A percentile compares a stretch with the other conserved stretches of the same genome.
Evolutionary conservation across 2,797 vertebrate genomes (phyloP).

Genomic region (Enteromius argenteus): DNA sequence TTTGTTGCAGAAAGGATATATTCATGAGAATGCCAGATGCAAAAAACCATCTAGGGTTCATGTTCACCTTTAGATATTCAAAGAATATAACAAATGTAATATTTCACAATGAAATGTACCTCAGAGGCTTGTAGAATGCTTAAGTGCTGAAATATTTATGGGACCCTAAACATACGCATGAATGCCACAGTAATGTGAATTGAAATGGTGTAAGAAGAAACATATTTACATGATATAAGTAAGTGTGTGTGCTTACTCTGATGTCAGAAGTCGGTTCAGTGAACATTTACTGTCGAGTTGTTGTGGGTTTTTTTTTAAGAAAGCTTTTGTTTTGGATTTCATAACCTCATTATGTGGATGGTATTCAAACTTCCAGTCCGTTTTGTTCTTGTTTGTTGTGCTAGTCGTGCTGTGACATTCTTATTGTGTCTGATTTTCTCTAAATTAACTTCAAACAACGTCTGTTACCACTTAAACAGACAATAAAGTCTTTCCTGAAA

Average conservation of each 20-base stretch:
- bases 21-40: conserved; percentile 20
- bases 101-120: conserved; percentile 1
- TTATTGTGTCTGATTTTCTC: conserved; percentile 44
- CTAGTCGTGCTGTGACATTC: conserved; percentile 49
- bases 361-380: conserved; percentile 12
- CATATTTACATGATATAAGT: neutral
- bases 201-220: conserved; percentile 13
- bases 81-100: conserved; percentile 32
- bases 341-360: conserved; percentile 4
- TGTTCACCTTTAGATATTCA: conserved; percentile 31
- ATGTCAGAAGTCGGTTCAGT: neutral
- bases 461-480: conserved; percentile 45
- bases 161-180: neutral
- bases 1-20: conserved; percentile 8
- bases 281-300: neutral
- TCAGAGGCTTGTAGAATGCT: conserved; percentile 2
- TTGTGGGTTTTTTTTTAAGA: conserved; percentile 8
- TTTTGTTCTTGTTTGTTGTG: neutral
- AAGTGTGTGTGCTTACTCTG: neutral
- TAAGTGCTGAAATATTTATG: conserved; percentile 33
- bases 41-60: conserved; percentile 22
- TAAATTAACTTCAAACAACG: conserved; percentile 43
- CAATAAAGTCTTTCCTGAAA: conserved; percentile 39
- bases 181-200: conserved; percentile 11
- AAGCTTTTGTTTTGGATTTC: neutral